Evolutionary conservation across 2,797 vertebrate species (phyloP).

Genomic region (Dromococcyx pavoninus): DNA sequence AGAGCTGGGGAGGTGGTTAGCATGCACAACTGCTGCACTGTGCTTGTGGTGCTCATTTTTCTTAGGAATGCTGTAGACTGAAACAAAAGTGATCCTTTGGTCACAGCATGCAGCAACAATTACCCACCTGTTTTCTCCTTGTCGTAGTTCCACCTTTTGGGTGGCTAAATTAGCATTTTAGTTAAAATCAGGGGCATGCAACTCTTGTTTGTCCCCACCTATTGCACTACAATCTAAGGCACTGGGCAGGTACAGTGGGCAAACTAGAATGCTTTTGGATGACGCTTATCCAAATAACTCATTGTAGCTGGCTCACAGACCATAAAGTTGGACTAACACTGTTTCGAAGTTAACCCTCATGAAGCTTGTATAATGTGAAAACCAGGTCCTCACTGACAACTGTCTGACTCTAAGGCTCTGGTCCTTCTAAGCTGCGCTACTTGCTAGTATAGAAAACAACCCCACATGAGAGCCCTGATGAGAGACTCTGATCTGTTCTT

Average conservation of each 20-base stretch:
- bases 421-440: neutral
- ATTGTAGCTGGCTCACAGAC: neutral
- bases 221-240: accelerated
- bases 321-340: neutral
- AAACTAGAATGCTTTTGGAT: neutral
- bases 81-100: neutral
- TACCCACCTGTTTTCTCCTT: neutral
- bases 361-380: neutral
- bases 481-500: neutral
- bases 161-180: neutral
- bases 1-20: neutral
- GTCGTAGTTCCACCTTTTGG: neutral
- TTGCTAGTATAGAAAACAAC: neutral
- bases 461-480: neutral
- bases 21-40: accelerated
- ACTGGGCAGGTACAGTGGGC: neutral
- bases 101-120: neutral
- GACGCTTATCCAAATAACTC: neutral
- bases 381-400: neutral
- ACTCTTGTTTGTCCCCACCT: neutral
- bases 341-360: neutral
- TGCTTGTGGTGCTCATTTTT: neutral
- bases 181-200: neutral
- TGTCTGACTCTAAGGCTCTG: neutral
- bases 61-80: neutral